Evolutionary conservation across 2,888 invertebrate species (phyloP).

Genomic region (Harpalus rufipes): DNA sequence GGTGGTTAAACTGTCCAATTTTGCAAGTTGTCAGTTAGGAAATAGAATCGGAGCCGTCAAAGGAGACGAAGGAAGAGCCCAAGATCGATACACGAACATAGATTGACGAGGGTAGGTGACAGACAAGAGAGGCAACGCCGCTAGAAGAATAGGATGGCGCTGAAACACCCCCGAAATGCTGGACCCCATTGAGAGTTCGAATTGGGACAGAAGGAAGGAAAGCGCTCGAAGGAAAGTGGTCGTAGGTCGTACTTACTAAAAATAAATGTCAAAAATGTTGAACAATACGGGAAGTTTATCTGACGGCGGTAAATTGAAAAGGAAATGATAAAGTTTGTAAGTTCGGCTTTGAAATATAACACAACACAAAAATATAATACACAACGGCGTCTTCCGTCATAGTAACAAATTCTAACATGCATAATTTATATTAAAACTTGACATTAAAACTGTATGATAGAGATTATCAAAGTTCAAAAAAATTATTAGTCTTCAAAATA

Average conservation of each 20-base stretch:
- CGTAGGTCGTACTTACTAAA: slow-evolving; percentile 2
- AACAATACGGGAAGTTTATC: slow-evolving; percentile 27
- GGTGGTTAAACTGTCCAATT: slow-evolving; percentile 60
- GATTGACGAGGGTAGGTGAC: slow-evolving; percentile 65
- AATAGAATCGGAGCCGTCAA: slow-evolving; percentile 59
- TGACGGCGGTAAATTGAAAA: background rate
- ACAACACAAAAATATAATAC: background rate
- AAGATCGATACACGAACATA: slow-evolving; percentile 61
- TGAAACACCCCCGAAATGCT: slow-evolving; percentile 34
- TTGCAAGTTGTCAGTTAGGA: slow-evolving; percentile 61
- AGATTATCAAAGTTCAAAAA: too few relatives aligned
- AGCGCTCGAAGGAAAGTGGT: background rate
- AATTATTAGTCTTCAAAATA: too few relatives aligned
- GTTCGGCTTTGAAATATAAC: background rate
- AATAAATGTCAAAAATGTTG: slow-evolving; percentile 28
- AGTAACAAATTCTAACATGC: too few relatives aligned
- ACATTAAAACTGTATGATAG: too few relatives aligned
- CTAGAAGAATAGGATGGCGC: slow-evolving; percentile 31
- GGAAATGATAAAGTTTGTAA: slow-evolving; percentile 10
- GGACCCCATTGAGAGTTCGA: slow-evolving; percentile 37
- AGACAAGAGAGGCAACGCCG: slow-evolving; percentile 3
- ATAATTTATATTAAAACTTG: too few relatives aligned
- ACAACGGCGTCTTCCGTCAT: too few relatives aligned
- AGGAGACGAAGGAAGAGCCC: slow-evolving; percentile 26
- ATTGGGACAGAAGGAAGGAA: slow-evolving; percentile 18